A percentile compares a stretch with the other conserved stretches of the same genome.
Evolutionary conservation across 2,113 vertebrate genomes (phyloP).

Genomic region (Ptychochromis oligacanthus): DNA sequence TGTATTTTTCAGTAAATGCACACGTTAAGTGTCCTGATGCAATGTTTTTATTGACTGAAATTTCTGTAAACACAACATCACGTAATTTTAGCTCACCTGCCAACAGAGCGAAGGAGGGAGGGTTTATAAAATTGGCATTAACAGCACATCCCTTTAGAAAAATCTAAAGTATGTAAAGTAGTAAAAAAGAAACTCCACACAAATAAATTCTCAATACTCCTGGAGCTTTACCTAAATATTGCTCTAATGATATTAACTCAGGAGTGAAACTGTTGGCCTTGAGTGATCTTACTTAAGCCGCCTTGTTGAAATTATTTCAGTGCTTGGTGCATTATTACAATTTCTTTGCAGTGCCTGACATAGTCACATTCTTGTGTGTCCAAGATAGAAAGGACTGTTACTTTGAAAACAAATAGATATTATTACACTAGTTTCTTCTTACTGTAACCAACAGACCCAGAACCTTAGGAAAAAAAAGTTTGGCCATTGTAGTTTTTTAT

Average conservation of each 20-base stretch:
- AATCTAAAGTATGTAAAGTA: neutral
- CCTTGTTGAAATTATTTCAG: constrained; percentile 59
- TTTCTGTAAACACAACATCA: neutral
- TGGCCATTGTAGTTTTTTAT: constrained; percentile 29
- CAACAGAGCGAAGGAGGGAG: neutral
- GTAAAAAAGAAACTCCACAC: neutral
- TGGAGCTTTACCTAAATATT: constrained; percentile 19
- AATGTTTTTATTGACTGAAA: neutral
- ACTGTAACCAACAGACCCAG: constrained; percentile 17
- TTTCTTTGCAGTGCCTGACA: constrained; percentile 76
- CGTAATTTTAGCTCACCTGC: neutral
- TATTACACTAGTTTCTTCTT: constrained; percentile 23
- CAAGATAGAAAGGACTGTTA: constrained; percentile 54
- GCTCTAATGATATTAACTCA: constrained; percentile 18
- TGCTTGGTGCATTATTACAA: constrained; percentile 54
- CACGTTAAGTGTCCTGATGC: neutral
- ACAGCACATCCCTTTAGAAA: neutral
- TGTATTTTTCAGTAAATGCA: neutral
- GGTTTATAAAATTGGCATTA: neutral
- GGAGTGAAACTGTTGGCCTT: constrained; percentile 35
- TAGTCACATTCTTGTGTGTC: constrained; percentile 46
- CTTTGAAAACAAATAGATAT: constrained; percentile 25
- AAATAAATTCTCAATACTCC: constrained; percentile 54
- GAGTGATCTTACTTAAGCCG: constrained; percentile 48
- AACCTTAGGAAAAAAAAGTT: constrained; percentile 26